A percentile compares a stretch with the other conserved stretches of the same genome.
These are phyloP conservation scores for Diogma glabrata DNA, from an alignment of 2,888 invertebrate species.

Conservation along the genomic window DNA sequence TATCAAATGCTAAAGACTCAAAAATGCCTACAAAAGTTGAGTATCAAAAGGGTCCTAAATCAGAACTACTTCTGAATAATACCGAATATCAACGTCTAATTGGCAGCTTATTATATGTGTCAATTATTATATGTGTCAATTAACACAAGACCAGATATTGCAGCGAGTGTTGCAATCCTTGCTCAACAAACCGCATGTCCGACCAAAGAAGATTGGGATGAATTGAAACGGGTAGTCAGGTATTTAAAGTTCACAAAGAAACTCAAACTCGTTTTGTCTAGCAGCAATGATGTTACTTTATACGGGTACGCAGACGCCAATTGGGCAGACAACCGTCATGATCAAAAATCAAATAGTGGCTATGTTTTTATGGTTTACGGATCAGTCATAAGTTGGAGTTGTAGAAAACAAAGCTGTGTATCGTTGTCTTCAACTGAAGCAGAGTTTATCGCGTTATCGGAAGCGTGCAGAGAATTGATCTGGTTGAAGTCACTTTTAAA, in stretches of 20 bases:
- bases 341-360: constrained; percentile 26
- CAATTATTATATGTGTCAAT: neutral
- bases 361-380: constrained; percentile 19
- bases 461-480: too few relatives aligned
- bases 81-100: neutral
- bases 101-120: neutral
- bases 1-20: neutral
- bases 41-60: neutral
- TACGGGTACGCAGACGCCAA: constrained; percentile 25
- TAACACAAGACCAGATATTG: neutral
- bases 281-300: neutral
- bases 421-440: too few relatives aligned
- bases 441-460: too few relatives aligned
- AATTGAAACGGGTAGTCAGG: neutral
- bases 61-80: neutral
- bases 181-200: neutral
- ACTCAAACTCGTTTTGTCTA: neutral
- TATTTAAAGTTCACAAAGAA: neutral
- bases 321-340: constrained; percentile 24
- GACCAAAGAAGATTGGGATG: neutral
- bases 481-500: too few relatives aligned
- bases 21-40: neutral
- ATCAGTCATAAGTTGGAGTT: too few relatives aligned
- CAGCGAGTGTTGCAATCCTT: neutral
- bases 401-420: too few relatives aligned